Evolutionary conservation across 2,888 invertebrate genomes (phyloP).

Genomic region (Agonum fuliginosum): DNA sequence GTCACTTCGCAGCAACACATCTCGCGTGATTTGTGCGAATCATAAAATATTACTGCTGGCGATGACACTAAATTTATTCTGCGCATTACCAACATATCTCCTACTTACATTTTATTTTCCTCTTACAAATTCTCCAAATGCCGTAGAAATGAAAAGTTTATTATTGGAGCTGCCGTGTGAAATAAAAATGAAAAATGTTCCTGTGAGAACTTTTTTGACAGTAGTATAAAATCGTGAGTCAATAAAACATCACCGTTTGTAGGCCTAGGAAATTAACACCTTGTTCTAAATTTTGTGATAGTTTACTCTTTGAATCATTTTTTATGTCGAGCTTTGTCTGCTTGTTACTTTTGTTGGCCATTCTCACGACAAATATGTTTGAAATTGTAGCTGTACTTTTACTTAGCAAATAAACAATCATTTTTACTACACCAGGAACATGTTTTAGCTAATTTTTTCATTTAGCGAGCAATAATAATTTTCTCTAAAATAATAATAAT

Average conservation of each 20-base stretch:
- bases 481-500: too few species aligned
- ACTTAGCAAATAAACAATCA: slow-evolving; percentile 25
- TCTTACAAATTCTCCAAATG: neutral
- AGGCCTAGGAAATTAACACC: slow-evolving; percentile 50
- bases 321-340: slow-evolving; percentile 30
- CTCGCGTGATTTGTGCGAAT: slow-evolving; percentile 8
- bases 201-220: slow-evolving; percentile 50
- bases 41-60: slow-evolving; percentile 35
- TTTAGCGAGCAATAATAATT: too few species aligned
- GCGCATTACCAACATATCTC: slow-evolving; percentile 4
- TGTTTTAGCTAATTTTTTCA: too few species aligned
- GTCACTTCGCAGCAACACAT: neutral
- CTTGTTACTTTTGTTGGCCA: slow-evolving; percentile 47
- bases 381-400: slow-evolving; percentile 10
- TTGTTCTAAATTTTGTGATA: slow-evolving; percentile 48
- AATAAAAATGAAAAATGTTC: slow-evolving; percentile 29
- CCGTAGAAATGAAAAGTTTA: slow-evolving; percentile 15
- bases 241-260: slow-evolving; percentile 50
- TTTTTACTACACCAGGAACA: slow-evolving; percentile 5
- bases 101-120: slow-evolving; percentile 3
- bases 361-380: slow-evolving; percentile 38
- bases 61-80: slow-evolving; percentile 29
- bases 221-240: slow-evolving; percentile 20
- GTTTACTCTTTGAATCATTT: slow-evolving; percentile 41
- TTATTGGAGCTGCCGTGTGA: slow-evolving; percentile 32